Evolutionary conservation across 2,888 invertebrate genomes (phyloP).

Genomic region (Euclidia mi): DNA sequence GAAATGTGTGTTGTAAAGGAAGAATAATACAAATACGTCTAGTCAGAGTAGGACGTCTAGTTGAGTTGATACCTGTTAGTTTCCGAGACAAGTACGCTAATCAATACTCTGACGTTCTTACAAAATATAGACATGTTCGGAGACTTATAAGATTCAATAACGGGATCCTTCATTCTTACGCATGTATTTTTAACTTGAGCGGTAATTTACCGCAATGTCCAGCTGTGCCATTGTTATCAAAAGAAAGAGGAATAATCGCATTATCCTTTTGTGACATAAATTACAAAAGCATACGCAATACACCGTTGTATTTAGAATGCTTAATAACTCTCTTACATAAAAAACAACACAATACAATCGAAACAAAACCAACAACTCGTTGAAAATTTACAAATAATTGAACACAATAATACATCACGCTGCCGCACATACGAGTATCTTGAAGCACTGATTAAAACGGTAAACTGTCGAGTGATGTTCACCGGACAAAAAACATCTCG

Average conservation of each 20-base stretch:
- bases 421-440: constrained; percentile 75
- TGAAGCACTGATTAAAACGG: constrained; percentile 78
- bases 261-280: not conserved
- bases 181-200: no score
- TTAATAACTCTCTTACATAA: constrained; percentile 13
- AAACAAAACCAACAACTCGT: constrained; percentile 49
- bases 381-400: constrained; percentile 72
- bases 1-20: no score
- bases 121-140: no score
- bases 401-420: constrained; percentile 70
- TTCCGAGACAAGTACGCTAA: no score
- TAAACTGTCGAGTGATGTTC: constrained; percentile 72
- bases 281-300: constrained; percentile 14
- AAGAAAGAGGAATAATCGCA: not conserved
- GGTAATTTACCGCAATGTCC: not conserved
- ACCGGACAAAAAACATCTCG: constrained; percentile 74
- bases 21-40: no score
- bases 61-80: no score
- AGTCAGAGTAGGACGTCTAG: no score
- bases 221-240: not conserved
- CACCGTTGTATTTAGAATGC: not conserved
- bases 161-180: no score
- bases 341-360: constrained; percentile 29
- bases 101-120: no score
- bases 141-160: no score